Evolutionary conservation across 1,140 invertebrate genomes (phyloP), one percentile per base, ranked within the genome.

Genomic region (Drosophila asahinai): DNA sequence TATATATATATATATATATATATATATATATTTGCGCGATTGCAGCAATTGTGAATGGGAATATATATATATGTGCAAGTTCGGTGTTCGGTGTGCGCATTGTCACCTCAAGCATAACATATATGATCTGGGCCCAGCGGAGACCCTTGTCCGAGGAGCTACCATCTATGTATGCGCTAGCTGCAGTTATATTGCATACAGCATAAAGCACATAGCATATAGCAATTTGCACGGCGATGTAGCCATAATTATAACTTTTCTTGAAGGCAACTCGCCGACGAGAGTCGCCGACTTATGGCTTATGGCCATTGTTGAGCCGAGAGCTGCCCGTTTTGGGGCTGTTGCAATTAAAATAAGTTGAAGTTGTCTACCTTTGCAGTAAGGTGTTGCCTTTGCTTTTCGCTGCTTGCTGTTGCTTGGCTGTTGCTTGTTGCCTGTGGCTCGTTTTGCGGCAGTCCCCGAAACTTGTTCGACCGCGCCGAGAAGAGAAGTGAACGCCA

Each of bases 341-440:
- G 86, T 87, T 90, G 84, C 84, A 90, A 89, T 89, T 89, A 89
- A 90, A 90, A 86, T 82, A 82, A 90, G 82, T 82, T 90, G 86
- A 90, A 89, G 86, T 90, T 89, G 86, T 89, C 86, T 89, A 89
- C 84, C 84, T 89, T 89, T 89, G 80, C 86, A 82, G 67, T 22
- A 59, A 76, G 81, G 71, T 80, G 83, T 70, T 71, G 79, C 71
- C 68, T 57, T 57, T 57, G 54, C 54, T 54, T 30, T 36, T 36
- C 11, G 62, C 47, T 27, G 54, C 25, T 45, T 45, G 47, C 17
- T 57, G 57, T 9, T 58, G 33, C 25, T 59, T 42, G 42, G 62
- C 36, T 51, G 49, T 27, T 27, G 33, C 57, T 65, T 30, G 45
- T 12, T 67, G 12, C 42, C 40, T 22, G 45, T 12, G 52, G 62